These are phyloP conservation scores for Pachymerium ferrugineum DNA, from an alignment of 2,888 invertebrate genomes.

Conservation along the genomic window DNA sequence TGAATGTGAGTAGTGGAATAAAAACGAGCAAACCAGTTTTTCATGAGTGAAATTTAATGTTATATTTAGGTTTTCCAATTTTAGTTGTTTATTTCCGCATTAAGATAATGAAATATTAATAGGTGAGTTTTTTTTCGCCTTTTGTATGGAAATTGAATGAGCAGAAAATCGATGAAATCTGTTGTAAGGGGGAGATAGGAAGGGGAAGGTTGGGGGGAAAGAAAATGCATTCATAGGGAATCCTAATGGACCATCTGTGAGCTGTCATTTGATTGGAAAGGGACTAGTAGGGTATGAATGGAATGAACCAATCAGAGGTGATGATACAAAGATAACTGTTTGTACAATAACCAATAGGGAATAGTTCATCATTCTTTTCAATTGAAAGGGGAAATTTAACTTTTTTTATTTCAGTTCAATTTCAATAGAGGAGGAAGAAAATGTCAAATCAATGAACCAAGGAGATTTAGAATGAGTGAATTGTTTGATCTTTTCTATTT, in stretches of 20 bases:
- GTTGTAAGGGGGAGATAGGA: background rate
- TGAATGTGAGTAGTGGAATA: too few relatives aligned
- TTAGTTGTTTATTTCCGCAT: background rate
- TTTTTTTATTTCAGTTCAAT: too few relatives aligned
- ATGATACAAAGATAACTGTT: background rate
- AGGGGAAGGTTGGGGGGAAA: too few relatives aligned
- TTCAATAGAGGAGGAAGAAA: too few relatives aligned
- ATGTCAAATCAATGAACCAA: too few relatives aligned
- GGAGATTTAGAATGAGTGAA: too few relatives aligned
- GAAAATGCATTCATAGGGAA: background rate
- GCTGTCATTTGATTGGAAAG: constrained; percentile 15
- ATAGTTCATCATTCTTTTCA: background rate
- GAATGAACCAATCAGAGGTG: constrained; percentile 11
- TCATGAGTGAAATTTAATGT: too few relatives aligned
- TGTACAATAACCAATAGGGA: background rate
- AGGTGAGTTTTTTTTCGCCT: background rate
- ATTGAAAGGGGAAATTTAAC: background rate
- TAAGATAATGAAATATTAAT: background rate
- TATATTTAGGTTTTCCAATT: too few relatives aligned
- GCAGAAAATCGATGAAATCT: background rate
- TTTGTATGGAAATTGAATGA: background rate
- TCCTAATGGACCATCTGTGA: constrained; percentile 5
- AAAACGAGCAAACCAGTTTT: too few relatives aligned
- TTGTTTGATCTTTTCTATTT: too few relatives aligned
- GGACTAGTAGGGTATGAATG: background rate